phyloP scores from a whole-genome alignment of 30 jellyfish, hydroid and myxozoan species.

The Pelagia noctiluca region DNA sequence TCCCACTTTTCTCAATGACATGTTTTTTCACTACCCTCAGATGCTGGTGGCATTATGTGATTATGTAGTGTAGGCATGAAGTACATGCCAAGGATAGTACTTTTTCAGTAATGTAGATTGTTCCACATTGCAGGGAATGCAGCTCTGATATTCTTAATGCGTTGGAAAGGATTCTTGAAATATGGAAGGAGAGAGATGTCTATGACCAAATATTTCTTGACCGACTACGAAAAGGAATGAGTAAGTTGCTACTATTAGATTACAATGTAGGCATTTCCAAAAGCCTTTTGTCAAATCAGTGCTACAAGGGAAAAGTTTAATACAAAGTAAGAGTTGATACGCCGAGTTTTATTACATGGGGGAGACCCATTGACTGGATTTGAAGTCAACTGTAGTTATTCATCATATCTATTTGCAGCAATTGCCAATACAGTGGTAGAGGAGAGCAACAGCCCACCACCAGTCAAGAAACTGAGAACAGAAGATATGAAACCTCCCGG shows the following conservation, averaged over 20 bases:
- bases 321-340: neutral
- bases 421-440: slow-evolving; percentile 48
- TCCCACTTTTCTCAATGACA: no score
- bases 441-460: slow-evolving; percentile 71
- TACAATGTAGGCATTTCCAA: neutral
- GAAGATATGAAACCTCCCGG: slow-evolving; percentile 73
- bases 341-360: neutral
- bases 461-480: slow-evolving; percentile 52
- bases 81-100: no score
- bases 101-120: no score
- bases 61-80: no score
- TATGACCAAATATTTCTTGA: slow-evolving; percentile 73
- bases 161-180: slow-evolving; percentile 77
- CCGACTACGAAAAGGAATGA: slow-evolving; percentile 75
- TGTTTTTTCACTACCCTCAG: no score
- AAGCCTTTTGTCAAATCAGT: neutral
- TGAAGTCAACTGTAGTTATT: no score
- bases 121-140: slow-evolving; percentile 69
- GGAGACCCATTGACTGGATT: no score
- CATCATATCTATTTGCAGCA: neutral
- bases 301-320: no score
- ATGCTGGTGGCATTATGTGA: no score
- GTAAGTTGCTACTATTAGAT: slow-evolving; percentile 60
- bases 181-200: slow-evolving; percentile 92
- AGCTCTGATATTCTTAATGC: slow-evolving; percentile 60